These are phyloP conservation scores for Drosophila littoralis DNA, from an alignment of 1,140 invertebrate genomes.

Conservation along the genomic window DNA sequence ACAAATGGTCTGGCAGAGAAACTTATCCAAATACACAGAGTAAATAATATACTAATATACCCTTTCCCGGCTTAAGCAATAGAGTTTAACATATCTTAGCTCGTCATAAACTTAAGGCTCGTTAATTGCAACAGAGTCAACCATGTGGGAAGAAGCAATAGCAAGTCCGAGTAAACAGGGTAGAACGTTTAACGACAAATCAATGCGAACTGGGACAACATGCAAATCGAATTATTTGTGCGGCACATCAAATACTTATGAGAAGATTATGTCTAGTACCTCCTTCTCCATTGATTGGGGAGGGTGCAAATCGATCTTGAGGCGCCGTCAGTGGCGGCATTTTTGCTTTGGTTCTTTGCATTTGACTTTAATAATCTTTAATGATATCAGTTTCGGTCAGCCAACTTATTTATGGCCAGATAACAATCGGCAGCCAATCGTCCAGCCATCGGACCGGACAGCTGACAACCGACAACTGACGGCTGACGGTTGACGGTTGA, in stretches of 20 bases:
- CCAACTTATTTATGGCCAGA: constrained; percentile 57
- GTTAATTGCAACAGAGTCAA: constrained; percentile 28
- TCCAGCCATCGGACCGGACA: constrained; percentile 9
- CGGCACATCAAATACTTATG: constrained; percentile 75
- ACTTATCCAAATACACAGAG: too few relatives aligned
- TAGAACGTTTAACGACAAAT: constrained; percentile 6
- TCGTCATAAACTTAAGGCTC: background rate
- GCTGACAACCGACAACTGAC: constrained; percentile 18
- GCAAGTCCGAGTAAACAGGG: background rate
- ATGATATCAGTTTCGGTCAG: constrained; percentile 50
- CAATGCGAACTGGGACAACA: constrained; percentile 28
- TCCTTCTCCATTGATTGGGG: constrained; percentile 15
- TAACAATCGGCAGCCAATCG: constrained; percentile 53
- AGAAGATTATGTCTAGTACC: constrained; percentile 42
- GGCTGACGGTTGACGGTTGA: background rate
- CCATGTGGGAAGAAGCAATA: background rate
- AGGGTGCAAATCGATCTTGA: background rate
- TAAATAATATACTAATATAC: too few relatives aligned
- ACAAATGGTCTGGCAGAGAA: too few relatives aligned
- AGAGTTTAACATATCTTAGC: too few relatives aligned
- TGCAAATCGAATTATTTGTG: constrained; percentile 78
- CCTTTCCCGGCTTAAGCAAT: too few relatives aligned
- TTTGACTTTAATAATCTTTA: constrained; percentile 57
- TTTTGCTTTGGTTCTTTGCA: constrained; percentile 32
- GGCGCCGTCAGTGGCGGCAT: background rate